phyloP scores from a whole-genome alignment of 2,888 invertebrate genomes.

The Torymus tubicola region DNA sequence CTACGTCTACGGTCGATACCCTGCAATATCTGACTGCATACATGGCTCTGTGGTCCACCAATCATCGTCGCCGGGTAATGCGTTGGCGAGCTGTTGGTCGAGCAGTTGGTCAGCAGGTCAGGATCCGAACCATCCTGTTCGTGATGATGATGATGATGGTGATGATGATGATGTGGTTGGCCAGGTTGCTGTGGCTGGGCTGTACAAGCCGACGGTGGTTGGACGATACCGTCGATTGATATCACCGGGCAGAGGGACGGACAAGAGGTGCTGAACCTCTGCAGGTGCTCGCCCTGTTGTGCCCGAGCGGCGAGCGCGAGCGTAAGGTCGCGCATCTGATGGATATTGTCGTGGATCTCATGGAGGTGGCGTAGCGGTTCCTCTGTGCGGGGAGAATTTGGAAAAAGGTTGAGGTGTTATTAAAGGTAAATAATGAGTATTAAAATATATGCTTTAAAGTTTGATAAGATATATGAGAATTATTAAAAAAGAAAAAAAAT shows the following conservation, averaged over 20 bases:
- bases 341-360: conserved; percentile 86
- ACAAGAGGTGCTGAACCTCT: conserved; percentile 85
- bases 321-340: conserved; percentile 85
- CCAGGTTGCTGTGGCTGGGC: too few species aligned
- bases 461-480: too few species aligned
- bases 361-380: conserved; percentile 87
- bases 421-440: too few species aligned
- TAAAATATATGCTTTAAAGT: too few species aligned
- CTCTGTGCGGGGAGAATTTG: conserved; percentile 77
- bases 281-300: conserved; percentile 73
- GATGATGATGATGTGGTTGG: not conserved
- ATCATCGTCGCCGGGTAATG: conserved; percentile 65
- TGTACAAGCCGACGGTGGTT: not conserved
- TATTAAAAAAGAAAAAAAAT: too few species aligned
- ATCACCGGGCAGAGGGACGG: conserved; percentile 79
- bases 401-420: not conserved
- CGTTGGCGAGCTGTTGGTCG: conserved; percentile 77
- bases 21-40: conserved; percentile 78
- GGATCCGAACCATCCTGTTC: conserved; percentile 76
- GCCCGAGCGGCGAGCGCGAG: conserved; percentile 69
- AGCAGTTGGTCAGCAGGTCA: conserved; percentile 76
- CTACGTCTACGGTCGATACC: conserved; percentile 84
- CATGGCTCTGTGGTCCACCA: conserved; percentile 60
- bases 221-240: conserved; percentile 56
- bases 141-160: conserved; percentile 11